Base-by-base conservation (phyloP, 2,797 vertebrate genomes). In the Gymnodraco acuticeps region DNA sequence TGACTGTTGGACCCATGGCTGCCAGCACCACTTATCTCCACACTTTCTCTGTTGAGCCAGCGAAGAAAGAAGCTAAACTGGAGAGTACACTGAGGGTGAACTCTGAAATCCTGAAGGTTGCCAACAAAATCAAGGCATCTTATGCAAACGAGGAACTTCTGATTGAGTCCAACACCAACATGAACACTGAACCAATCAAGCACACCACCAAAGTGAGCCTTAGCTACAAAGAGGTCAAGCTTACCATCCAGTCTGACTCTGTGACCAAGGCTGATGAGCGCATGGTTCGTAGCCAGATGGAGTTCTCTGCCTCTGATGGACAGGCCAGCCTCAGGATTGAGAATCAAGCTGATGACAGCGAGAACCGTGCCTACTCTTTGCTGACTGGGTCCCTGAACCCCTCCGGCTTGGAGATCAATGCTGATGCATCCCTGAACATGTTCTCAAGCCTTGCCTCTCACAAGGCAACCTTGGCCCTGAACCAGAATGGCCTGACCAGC, bases 381-480 rank as follows among this genome's bases (percentile, higher is more conserved):
- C 78, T 98, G 50, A 94, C 95, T 54, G 96, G 95, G 45, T 95
- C 95, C 31, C 71, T 98, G 59, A 95, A 93, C 89, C 94, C 94
- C 47, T 93, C 91, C 2, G 95, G 96, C 46, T 77, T 98, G 56
- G 96, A 98, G 92, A 81, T 99, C 68, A 98, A 97, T 73, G 87
- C 91, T 5, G 97, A 98, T 67, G 82, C 96, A 45, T 93, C 93
- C 20, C n/a, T 96, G 59, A 96, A 93, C 16, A 92, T 95, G 80
- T 94, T 93, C 77, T 90, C 81, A 64, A 96, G 94, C 67, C 91
- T 94, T 31, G 95, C 94, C 20, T 96, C 96, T 64, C 96, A 98
- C 88, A 99, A 96, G 69, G 95, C 95, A 51, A 96, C 96, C 0
- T 74, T 99, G 63, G 91, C 88, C 47, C 68, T 98, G 65, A 94